These are phyloP conservation scores for Aricia agestis DNA, from an alignment of 1,140 invertebrate species.

Conservation along the genomic window DNA sequence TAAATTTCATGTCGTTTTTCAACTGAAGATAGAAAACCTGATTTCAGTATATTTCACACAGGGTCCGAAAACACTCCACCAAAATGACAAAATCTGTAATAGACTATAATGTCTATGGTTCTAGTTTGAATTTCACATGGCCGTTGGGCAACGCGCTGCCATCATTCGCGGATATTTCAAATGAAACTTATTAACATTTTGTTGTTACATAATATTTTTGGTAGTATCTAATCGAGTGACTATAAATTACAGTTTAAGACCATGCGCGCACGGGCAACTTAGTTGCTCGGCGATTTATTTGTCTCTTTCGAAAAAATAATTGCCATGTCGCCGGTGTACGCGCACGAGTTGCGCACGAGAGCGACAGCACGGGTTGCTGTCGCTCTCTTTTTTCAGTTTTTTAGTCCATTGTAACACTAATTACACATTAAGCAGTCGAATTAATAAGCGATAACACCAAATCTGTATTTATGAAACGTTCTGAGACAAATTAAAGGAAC, in stretches of 20 bases:
- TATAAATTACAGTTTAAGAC: too few relatives aligned
- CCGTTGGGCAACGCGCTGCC: slow-evolving; percentile 35
- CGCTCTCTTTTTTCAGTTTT: too few relatives aligned
- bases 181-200: too few relatives aligned
- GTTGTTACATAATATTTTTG: too few relatives aligned
- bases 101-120: slow-evolving; percentile 53
- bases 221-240: too few relatives aligned
- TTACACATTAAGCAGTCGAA: slow-evolving; percentile 49
- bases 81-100: slow-evolving; percentile 55
- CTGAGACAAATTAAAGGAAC: slow-evolving; percentile 14
- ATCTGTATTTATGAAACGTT: slow-evolving; percentile 40
- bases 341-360: too few relatives aligned
- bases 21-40: slow-evolving; percentile 62
- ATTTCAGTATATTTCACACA: slow-evolving; percentile 30
- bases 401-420: slow-evolving; percentile 78
- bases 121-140: slow-evolving; percentile 54
- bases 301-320: too few relatives aligned
- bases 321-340: too few relatives aligned
- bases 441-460: slow-evolving; percentile 60
- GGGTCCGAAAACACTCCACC: slow-evolving; percentile 33
- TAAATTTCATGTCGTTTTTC: slow-evolving; percentile 58
- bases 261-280: too few relatives aligned
- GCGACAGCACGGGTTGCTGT: too few relatives aligned
- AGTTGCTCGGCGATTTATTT: too few relatives aligned
- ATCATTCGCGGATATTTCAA: too few relatives aligned